These are phyloP conservation scores for Digitonthophagus gazella DNA, from an alignment of 2,888 invertebrate genomes.

Conservation along the genomic window DNA sequence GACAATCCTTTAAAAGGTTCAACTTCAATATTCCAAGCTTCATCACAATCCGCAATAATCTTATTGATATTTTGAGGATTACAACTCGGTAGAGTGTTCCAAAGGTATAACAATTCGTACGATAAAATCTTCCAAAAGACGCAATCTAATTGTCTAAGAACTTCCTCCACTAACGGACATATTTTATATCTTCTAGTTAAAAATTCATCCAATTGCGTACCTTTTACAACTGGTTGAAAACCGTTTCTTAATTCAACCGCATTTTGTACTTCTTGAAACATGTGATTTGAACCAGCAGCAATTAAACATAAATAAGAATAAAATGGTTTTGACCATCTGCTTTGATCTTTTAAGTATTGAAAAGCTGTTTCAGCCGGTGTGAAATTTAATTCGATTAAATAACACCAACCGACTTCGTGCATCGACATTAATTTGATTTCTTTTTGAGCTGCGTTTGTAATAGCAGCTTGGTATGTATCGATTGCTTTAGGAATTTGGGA, in stretches of 20 bases:
- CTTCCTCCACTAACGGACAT: conserved; percentile 40
- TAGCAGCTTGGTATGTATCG: conserved; percentile 57
- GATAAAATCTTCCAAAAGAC: conserved; percentile 59
- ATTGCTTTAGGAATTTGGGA: conserved; percentile 60
- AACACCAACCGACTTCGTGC: conserved; percentile 66
- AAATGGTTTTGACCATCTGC: conserved; percentile 65
- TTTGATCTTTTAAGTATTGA: conserved; percentile 57
- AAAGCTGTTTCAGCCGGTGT: conserved; percentile 55
- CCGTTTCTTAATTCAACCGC: conserved; percentile 40
- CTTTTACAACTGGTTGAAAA: conserved; percentile 40
- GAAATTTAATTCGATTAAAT: conserved; percentile 62
- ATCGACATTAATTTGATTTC: conserved; percentile 62
- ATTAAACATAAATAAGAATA: conserved; percentile 62
- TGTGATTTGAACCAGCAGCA: conserved; percentile 42
- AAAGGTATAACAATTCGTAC: conserved; percentile 66
- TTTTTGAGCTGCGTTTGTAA: conserved; percentile 59
- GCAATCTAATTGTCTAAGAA: conserved; percentile 34
- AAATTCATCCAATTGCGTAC: conserved; percentile 45
- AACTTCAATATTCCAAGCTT: conserved; percentile 35
- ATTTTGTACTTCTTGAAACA: conserved; percentile 35
- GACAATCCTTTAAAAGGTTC: conserved; percentile 60
- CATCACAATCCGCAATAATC: conserved; percentile 44
- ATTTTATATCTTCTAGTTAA: conserved; percentile 37
- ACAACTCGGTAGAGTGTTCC: conserved; percentile 65
- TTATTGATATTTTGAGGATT: conserved; percentile 45